These are phyloP conservation scores for Drosophila takahashii DNA, from an alignment of 1,140 invertebrate genomes.

Conservation along the genomic window DNA sequence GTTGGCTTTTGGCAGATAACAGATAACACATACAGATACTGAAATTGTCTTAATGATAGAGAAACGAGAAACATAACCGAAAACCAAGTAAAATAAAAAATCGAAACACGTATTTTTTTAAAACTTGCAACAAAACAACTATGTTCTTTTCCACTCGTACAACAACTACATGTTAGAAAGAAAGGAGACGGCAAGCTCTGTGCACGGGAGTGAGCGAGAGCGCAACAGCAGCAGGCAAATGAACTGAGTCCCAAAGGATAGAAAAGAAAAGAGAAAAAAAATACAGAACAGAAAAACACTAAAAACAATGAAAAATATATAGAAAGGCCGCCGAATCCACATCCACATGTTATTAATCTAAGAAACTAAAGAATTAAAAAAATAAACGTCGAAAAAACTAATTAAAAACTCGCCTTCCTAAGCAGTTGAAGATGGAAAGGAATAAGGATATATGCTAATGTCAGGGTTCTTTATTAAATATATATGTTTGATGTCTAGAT, in stretches of 20 bases:
- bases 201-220: constrained; percentile 23
- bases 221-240: constrained; percentile 9
- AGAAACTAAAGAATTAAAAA: constrained; percentile 31
- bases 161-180: constrained; percentile 6
- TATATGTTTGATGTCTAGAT: no score
- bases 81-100: constrained; percentile 26
- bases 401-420: background rate
- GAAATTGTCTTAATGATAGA: background rate
- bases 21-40: no score
- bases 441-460: no score
- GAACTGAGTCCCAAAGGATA: constrained; percentile 33
- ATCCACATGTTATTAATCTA: constrained; percentile 46
- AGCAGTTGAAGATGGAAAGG: background rate
- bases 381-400: constrained; percentile 22
- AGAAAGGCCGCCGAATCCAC: constrained; percentile 22
- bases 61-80: background rate
- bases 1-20: constrained; percentile 6
- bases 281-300: constrained; percentile 15
- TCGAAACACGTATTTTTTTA: constrained; percentile 23
- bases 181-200: constrained; percentile 14
- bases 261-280: constrained; percentile 2
- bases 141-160: constrained; percentile 7
- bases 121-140: constrained; percentile 4
- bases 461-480: no score
- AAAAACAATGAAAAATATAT: background rate